Base-by-base conservation (phyloP, 2,797 vertebrate genomes). In the Cynopterus sphinx region DNA sequence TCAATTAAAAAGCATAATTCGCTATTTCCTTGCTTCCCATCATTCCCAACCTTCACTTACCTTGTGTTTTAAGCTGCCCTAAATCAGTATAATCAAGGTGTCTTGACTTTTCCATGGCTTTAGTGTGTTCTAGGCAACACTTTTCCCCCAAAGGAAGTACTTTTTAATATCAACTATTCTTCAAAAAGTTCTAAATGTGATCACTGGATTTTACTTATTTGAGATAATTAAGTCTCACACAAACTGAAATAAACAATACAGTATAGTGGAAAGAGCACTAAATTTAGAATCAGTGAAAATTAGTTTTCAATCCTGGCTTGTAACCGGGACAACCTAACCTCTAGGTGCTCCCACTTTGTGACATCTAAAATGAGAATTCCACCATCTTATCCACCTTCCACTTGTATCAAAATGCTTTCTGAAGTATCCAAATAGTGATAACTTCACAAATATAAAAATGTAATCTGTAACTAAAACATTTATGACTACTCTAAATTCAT, bases 131-230 rank as follows among this genome's bases (percentile, higher is more conserved):
- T 63, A 74, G 8, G 65, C 59, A 55, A 31, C 31, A 82, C 77
- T 63, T 39, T 36, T 61, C 63, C 36, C 39, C 67, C 49, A 90
- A 8, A 65, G 22, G 31, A 90, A 87, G 17, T 75, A 87, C 46
- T 87, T 95, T 95, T 67, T 46, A 78, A 87, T 59, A 13, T 84
- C 71, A 89, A 89, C 36, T 84, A n/a, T 46, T 95, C 41, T 96
- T 74, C 22, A 74, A 83, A 84, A 87, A 75, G 65, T 84, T 92
- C 51, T 91, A 86, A 49, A 93, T 74, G 33, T 67, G 31, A 82
- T 71, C 59, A 93, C 16, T 55, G 49, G 22, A 79, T 57, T 95
- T 91, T 83, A 86, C 24, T 68, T 43, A 85, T 13, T 63, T 90
- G 75, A 94, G 36, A 73, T 33, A 84, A 82, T 68, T 53, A 96